These are phyloP conservation scores for Ganaspis brasiliensis DNA, from an alignment of 2,888 invertebrate species.

Conservation along the genomic window DNA sequence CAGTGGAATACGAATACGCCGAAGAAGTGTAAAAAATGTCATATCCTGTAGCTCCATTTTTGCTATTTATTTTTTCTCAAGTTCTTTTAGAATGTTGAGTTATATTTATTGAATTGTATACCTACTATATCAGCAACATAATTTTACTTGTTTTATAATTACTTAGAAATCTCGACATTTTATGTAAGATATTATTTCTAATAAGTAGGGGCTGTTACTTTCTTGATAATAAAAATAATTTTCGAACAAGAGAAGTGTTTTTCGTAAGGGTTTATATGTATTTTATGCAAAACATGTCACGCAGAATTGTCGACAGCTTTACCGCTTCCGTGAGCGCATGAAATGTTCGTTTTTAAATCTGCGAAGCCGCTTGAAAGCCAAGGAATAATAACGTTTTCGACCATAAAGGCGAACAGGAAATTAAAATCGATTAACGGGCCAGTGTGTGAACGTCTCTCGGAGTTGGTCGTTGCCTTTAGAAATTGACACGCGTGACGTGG, in stretches of 20 bases:
- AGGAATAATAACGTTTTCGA: conserved; percentile 58
- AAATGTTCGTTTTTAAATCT: conserved; percentile 51
- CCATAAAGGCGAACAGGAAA: conserved; percentile 69
- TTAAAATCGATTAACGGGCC: conserved; percentile 74
- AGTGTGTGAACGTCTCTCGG: conserved; percentile 31
- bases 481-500: conserved; percentile 53
- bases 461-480: conserved; percentile 42
- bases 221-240: not conserved
- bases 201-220: not conserved
- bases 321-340: conserved; percentile 49
- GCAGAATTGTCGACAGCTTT: conserved; percentile 22
- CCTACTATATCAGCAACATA: too few species aligned
- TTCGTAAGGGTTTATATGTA: not conserved
- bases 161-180: too few species aligned
- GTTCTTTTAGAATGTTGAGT: not conserved
- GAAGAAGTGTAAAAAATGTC: not conserved
- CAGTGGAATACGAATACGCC: not conserved
- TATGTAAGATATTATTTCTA: too few species aligned
- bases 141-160: too few species aligned
- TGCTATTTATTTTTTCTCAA: not conserved
- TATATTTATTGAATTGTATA: too few species aligned
- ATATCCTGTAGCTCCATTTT: not conserved
- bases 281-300: conserved; percentile 16
- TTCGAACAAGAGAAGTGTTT: not conserved
- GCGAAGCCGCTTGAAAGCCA: conserved; percentile 51